phyloP scores from a whole-genome alignment of 1,140 invertebrate species.

The Cylas formicarius region DNA sequence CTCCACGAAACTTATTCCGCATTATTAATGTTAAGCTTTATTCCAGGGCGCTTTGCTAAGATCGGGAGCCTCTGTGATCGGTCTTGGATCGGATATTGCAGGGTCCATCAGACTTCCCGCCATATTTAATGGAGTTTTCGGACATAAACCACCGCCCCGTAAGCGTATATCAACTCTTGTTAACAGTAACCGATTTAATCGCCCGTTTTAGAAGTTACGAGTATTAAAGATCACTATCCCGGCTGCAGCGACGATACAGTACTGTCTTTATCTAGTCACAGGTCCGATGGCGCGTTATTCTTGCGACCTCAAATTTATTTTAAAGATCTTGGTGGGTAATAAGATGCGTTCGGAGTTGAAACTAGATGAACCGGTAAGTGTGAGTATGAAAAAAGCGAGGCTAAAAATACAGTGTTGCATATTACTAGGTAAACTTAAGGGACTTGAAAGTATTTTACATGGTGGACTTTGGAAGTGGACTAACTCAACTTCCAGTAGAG shows the following conservation, averaged over 20 bases:
- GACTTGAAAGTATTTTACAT: constrained; percentile 72
- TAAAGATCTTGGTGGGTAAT: constrained; percentile 52
- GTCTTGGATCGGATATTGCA: constrained; percentile 80
- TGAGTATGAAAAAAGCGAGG: no score
- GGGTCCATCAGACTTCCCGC: constrained; percentile 81
- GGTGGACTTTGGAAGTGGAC: constrained; percentile 60
- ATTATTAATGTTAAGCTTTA: background rate
- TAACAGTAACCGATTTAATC: no score
- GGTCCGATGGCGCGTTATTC: constrained; percentile 77
- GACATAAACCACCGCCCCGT: constrained; percentile 76
- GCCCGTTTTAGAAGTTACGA: constrained; percentile 53
- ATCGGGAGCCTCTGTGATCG: constrained; percentile 66
- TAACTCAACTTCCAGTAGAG: constrained; percentile 53
- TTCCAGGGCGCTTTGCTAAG: constrained; percentile 59
- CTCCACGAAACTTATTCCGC: no score
- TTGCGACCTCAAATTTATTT: constrained; percentile 59
- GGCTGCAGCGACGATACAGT: constrained; percentile 15
- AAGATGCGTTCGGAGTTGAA: constrained; percentile 42
- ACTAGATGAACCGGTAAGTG: constrained; percentile 33
- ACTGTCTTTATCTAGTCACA: constrained; percentile 38
- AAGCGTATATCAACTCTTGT: no score
- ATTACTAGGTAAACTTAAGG: constrained; percentile 57
- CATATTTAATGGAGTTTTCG: constrained; percentile 79
- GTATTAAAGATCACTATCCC: constrained; percentile 43
- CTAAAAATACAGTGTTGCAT: no score